phyloP scores from a whole-genome alignment of 2,113 vertebrate genomes.

The Phaethornis superciliosus region DNA sequence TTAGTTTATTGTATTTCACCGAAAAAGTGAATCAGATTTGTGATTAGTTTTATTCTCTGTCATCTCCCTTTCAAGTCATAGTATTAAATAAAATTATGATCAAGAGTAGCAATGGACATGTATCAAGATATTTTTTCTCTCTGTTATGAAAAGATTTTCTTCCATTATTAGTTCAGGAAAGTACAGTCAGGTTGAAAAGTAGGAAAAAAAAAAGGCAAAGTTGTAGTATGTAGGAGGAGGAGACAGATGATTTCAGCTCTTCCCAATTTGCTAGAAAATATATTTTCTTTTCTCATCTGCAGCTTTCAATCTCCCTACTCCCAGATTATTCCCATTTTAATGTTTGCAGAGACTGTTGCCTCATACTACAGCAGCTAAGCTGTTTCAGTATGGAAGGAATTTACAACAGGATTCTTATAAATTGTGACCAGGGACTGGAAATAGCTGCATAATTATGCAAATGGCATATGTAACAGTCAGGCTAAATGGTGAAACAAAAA shows the following conservation, averaged over 20 bases:
- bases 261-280: neutral
- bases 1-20: slow-evolving; percentile 42
- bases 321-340: neutral
- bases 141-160: neutral
- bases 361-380: neutral
- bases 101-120: neutral
- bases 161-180: neutral
- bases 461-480: neutral
- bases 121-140: neutral
- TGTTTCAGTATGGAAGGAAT: neutral
- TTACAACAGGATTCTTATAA: neutral
- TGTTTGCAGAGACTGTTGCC: neutral
- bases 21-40: neutral
- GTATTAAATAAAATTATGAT: neutral
- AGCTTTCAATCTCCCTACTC: neutral
- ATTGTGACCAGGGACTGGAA: neutral
- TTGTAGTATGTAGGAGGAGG: neutral
- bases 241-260: neutral
- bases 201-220: neutral
- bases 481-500: neutral
- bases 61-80: neutral
- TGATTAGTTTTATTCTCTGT: slow-evolving; percentile 11
- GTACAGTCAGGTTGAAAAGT: neutral
- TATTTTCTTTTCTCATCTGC: neutral
- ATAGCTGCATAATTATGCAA: neutral